A percentile compares a stretch with the other conserved stretches of the same genome.
phyloP scores from a whole-genome alignment of 2,113 vertebrate genomes.

The Brevimyrus niger region DNA sequence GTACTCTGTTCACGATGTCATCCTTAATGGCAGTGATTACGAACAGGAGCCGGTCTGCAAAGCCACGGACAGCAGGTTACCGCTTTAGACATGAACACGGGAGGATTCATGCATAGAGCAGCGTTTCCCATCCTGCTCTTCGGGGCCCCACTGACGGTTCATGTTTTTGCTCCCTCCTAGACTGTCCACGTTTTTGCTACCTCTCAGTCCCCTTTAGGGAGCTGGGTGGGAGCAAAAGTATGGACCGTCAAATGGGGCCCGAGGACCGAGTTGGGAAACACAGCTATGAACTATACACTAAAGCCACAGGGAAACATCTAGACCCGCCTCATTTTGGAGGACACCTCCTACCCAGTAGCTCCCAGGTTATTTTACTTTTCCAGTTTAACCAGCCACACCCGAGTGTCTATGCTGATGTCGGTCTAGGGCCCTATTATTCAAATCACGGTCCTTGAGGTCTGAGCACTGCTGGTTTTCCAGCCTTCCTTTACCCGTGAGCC shows the following conservation, averaged over 20 bases:
- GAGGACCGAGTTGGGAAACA: background rate
- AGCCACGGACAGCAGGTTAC: constrained; percentile 14
- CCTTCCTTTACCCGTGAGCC: too few species aligned
- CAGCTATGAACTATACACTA: background rate
- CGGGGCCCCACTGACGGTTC: background rate
- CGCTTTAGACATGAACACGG: background rate
- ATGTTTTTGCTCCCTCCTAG: background rate
- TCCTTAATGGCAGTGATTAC: constrained; percentile 98
- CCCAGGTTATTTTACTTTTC: background rate
- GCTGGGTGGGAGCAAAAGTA: background rate
- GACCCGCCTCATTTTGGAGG: background rate
- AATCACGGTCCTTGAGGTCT: too few species aligned
- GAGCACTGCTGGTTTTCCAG: too few species aligned
- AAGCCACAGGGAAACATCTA: background rate
- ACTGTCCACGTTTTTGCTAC: background rate
- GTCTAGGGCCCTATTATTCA: background rate
- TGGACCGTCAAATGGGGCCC: background rate
- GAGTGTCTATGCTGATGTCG: background rate
- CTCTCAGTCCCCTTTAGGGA: background rate
- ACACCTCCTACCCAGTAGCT: background rate
- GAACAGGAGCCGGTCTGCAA: constrained; percentile 88
- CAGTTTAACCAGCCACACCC: background rate
- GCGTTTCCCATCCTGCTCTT: background rate
- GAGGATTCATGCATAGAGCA: background rate
- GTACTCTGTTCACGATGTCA: constrained; percentile 90